phyloP scores from a whole-genome alignment of 2,113 vertebrate species.

The sheep (Ovis aries) region DNA sequence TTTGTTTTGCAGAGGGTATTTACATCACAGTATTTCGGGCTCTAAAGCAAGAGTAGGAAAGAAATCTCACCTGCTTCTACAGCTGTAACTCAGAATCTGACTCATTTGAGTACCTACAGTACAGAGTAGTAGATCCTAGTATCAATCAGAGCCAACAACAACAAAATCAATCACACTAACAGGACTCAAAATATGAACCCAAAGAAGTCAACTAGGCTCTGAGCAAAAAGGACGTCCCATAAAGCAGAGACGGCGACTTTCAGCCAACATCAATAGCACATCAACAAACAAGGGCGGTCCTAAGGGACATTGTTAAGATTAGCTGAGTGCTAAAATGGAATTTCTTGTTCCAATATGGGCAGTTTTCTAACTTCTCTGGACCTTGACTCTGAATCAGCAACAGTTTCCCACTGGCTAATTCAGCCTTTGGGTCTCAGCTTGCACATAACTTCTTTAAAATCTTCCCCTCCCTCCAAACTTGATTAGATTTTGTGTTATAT shows the following conservation, averaged over 20 bases:
- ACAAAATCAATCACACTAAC: background rate
- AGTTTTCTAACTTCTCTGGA: background rate
- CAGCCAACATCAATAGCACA: background rate
- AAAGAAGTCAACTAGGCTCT: background rate
- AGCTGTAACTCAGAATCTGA: background rate
- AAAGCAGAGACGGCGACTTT: background rate
- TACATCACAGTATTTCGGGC: background rate
- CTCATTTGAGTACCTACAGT: background rate
- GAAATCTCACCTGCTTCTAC: background rate
- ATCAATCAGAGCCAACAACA: background rate
- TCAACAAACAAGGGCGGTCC: background rate
- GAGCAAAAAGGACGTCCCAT: background rate
- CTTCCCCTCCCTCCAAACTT: background rate
- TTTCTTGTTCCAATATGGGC: background rate
- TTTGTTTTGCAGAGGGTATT: background rate
- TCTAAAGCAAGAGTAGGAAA: background rate
- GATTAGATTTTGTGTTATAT: background rate
- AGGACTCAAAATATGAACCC: background rate
- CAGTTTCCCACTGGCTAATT: background rate
- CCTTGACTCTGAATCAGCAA: background rate
- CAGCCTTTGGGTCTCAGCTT: background rate
- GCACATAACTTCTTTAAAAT: background rate
- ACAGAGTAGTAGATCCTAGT: background rate
- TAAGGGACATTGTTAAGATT: background rate
- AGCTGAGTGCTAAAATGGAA: background rate